phyloP scores from a whole-genome alignment of 2,113 vertebrate species.

The Isurus oxyrinchus region DNA sequence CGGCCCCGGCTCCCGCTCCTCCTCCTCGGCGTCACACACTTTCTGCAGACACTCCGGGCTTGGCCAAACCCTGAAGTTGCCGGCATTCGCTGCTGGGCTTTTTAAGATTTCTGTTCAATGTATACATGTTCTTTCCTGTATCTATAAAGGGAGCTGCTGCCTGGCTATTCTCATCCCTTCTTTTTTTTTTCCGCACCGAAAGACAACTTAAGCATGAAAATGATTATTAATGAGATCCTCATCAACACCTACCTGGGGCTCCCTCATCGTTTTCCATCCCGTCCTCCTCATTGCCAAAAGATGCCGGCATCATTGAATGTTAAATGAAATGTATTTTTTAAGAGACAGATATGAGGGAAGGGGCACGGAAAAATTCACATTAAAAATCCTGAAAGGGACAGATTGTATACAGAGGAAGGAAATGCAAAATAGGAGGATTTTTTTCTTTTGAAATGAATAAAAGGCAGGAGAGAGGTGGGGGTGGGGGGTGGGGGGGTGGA shows the following conservation, averaged over 20 bases:
- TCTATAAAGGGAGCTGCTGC: background rate
- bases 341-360: background rate
- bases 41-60: slow-evolving; percentile 10
- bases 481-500: no score
- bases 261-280: slow-evolving; percentile 35
- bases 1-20: slow-evolving; percentile 6
- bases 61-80: background rate
- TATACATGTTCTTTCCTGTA: background rate
- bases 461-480: background rate
- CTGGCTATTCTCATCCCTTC: background rate
- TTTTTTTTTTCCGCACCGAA: background rate
- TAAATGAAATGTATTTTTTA: background rate
- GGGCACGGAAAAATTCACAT: background rate
- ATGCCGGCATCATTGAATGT: slow-evolving; percentile 33
- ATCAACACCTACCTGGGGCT: slow-evolving; percentile 30
- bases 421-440: slow-evolving; percentile 16
- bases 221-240: slow-evolving; percentile 27
- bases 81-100: background rate
- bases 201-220: slow-evolving; percentile 22
- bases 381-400: background rate
- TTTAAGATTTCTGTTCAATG: background rate
- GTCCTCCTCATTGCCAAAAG: slow-evolving; percentile 33
- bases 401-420: background rate
- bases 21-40: background rate
- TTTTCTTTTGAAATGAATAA: background rate